Evolutionary conservation across 2,113 vertebrate species (phyloP).

Genomic region (Mohoua ochrocephala): DNA sequence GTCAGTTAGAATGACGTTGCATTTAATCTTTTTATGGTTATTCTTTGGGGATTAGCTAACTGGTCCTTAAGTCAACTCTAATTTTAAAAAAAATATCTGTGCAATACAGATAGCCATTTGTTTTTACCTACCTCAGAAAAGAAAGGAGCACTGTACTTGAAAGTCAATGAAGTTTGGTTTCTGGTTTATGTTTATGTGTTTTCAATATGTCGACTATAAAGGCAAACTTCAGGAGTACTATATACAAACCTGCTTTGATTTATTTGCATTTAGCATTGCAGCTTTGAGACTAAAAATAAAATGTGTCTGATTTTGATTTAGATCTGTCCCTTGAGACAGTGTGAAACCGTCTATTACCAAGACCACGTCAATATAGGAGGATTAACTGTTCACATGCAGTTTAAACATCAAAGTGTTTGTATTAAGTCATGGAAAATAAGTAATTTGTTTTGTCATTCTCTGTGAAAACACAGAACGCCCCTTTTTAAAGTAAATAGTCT

Average conservation of each 20-base stretch:
- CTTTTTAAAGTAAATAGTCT: constrained; percentile 57
- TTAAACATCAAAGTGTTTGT: constrained; percentile 62
- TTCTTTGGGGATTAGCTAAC: constrained; percentile 7
- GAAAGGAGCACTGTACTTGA: background rate
- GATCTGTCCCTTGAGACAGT: constrained; percentile 27
- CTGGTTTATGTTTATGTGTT: constrained; percentile 35
- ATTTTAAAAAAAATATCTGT: constrained; percentile 5
- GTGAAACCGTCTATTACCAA: constrained; percentile 29
- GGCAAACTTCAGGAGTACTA: constrained; percentile 21
- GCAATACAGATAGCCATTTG: background rate
- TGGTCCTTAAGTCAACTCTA: constrained; percentile 16
- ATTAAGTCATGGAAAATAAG: constrained; percentile 66
- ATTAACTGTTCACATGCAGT: constrained; percentile 69
- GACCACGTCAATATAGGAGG: constrained; percentile 50
- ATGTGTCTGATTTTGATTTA: constrained; percentile 62
- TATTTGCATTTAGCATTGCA: constrained; percentile 59
- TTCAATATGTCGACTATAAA: constrained; percentile 57
- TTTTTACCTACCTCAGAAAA: constrained; percentile 17
- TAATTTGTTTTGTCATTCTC: constrained; percentile 65
- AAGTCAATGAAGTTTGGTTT: background rate
- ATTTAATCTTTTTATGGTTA: constrained; percentile 17
- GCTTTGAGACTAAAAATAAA: constrained; percentile 65
- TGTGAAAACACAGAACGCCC: constrained; percentile 14
- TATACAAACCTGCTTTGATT: constrained; percentile 46
- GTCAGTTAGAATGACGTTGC: background rate